Evolutionary conservation across 2,113 vertebrate species (phyloP).

Genomic region (Nyctibius bracteatus): DNA sequence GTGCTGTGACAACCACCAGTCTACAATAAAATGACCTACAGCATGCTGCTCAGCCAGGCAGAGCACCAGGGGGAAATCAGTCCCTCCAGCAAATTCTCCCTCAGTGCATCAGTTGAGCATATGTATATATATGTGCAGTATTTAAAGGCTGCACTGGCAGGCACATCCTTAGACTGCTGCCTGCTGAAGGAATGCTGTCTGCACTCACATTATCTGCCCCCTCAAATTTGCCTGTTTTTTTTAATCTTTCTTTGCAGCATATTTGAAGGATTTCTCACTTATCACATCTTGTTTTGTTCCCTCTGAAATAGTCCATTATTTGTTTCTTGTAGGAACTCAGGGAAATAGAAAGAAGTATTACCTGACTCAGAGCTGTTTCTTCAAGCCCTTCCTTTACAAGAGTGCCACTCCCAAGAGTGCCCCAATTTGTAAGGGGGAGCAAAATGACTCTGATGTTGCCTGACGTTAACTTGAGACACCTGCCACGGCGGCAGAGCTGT

Average conservation of each 20-base stretch:
- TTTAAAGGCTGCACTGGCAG: neutral
- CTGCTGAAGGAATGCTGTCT: neutral
- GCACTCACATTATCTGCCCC: neutral
- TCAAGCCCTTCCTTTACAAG: neutral
- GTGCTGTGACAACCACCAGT: neutral
- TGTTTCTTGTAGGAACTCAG: neutral
- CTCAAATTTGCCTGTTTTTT: neutral
- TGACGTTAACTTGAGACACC: neutral
- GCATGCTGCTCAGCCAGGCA: neutral
- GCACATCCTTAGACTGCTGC: neutral
- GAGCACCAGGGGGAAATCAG: neutral
- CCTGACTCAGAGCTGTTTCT: neutral
- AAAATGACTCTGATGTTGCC: neutral
- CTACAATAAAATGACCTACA: neutral
- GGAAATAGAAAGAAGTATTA: rapidly evolving
- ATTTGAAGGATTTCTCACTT: neutral
- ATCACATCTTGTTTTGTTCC: neutral
- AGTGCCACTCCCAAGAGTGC: rapidly evolving
- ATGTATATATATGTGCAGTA: neutral
- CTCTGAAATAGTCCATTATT: neutral
- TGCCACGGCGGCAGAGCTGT: neutral
- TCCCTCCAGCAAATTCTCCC: neutral
- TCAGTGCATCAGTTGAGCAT: neutral
- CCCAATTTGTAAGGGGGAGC: neutral
- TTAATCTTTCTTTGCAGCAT: neutral